Percentiles rank a stretch among this genome's conserved stretches.
phyloP scores from a whole-genome alignment of 2,888 invertebrate species.

The Drosophila monieri region DNA sequence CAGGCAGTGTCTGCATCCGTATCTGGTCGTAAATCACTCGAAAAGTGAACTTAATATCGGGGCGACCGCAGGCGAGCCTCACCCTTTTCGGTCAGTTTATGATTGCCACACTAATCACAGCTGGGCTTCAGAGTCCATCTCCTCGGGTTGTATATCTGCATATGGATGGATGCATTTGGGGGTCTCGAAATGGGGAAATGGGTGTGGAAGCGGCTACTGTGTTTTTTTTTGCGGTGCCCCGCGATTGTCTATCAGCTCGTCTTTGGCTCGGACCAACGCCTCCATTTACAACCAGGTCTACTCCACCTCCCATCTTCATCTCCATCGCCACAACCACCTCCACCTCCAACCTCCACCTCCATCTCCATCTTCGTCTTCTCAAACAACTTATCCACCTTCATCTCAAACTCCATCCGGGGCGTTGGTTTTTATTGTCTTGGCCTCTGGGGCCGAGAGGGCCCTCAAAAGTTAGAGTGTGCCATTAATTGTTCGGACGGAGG shows the following conservation, averaged over 20 bases:
- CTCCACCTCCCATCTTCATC: not conserved
- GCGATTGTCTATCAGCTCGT: constrained; percentile 44
- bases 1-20: not conserved
- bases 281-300: constrained; percentile 21
- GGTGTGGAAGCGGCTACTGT: constrained; percentile 57
- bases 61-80: constrained; percentile 47
- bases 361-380: not conserved
- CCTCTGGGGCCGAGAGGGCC: constrained; percentile 18
- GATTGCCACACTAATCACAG: constrained; percentile 77
- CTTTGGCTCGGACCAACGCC: constrained; percentile 33
- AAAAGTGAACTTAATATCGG: constrained; percentile 52
- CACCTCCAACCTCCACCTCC: not conserved
- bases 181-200: constrained; percentile 3
- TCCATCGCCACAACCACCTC: not conserved
- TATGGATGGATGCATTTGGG: constrained; percentile 10
- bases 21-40: constrained; percentile 53
- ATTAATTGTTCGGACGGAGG: constrained; percentile 66
- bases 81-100: constrained; percentile 67
- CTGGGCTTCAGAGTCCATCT: constrained; percentile 42
- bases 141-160: not conserved
- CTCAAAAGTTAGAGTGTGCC: constrained; percentile 68
- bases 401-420: constrained; percentile 6
- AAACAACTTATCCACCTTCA: constrained; percentile 21
- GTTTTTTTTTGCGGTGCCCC: constrained; percentile 48
- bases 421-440: constrained; percentile 54